Evolutionary conservation across 1,140 invertebrate species (phyloP), one percentile per base, ranked within the genome.

Genomic region (Lucilia cuprina): DNA sequence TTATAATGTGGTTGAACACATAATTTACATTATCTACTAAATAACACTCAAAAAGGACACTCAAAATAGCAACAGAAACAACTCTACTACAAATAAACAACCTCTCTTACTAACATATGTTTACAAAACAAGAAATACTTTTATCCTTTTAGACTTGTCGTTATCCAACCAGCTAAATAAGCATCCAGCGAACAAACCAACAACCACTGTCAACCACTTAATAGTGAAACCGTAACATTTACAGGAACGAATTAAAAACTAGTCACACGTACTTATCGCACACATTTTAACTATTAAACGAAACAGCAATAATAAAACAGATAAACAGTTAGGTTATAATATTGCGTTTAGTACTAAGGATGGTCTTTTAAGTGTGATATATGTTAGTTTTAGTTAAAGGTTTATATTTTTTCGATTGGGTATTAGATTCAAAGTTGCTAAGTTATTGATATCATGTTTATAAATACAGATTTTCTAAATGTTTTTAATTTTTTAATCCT

Each of bases 1-100:
- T 34, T 75, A 75, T 35, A 34, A 14, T 34, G 25, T 75, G 74
- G 74, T 75, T 5, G 74, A 2, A n/a, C 70, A 74, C 70, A 75
- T 75, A 75, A 55, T 55, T 75, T 75, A 75, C 74, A 75, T 34
- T 75, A 75, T 75, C 74, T 30, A 10, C 74, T 75, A 34, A 75
- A 75, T 75, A 75, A 75, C 74, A 75, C 74, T 34, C 74, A 75
- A 7, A 55, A 17, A 55, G 50, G 50, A 41, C 41, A 41, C 41
- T 30, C 25, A 30, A 30, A 30, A 30, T n/a, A 41, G 35, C 41
- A 30, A 41, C 41, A 41, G n/a, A n/a, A n/a, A 41, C 41, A 3
- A 41, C 5, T 41, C 2, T 41, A 41, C 2, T 7, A 5, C 41
- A 41, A 5, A 41, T 5, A 41, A 10, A 2, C 1, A 41, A 10